Evolutionary conservation across 2,888 invertebrate species (phyloP).

Genomic region (Tipula confusa): DNA sequence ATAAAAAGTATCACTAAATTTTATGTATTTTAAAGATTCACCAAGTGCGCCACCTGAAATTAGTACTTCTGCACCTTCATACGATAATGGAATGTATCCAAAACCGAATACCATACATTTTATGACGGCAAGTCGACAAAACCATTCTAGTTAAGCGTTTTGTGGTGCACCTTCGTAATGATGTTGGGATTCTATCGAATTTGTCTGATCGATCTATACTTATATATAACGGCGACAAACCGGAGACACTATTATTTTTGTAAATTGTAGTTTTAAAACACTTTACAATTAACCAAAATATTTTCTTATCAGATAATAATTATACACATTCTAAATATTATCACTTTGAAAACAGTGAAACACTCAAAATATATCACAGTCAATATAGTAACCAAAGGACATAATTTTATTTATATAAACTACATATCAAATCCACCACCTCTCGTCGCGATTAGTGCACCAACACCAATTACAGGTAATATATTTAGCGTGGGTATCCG

Average conservation of each 20-base stretch:
- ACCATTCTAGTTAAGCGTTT: background rate
- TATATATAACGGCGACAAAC: background rate
- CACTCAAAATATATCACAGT: background rate
- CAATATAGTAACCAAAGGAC: background rate
- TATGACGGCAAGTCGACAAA: background rate
- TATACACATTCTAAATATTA: background rate
- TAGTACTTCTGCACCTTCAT: background rate
- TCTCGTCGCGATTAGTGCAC: background rate
- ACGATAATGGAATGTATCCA: background rate
- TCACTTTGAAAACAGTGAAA: background rate
- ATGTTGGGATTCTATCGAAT: background rate
- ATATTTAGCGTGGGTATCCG: background rate
- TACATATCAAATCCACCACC: background rate
- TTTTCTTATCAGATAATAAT: background rate
- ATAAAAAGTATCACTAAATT: background rate
- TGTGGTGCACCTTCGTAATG: background rate
- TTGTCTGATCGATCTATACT: background rate
- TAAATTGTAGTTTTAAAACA: background rate
- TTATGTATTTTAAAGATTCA: background rate
- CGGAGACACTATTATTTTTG: background rate
- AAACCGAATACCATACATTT: background rate
- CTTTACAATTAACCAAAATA: background rate
- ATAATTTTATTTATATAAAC: background rate
- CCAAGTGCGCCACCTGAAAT: background rate
- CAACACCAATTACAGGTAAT: background rate